Evolutionary conservation across 1,140 invertebrate species (phyloP).

Genomic region (Cydia fagiglandana): DNA sequence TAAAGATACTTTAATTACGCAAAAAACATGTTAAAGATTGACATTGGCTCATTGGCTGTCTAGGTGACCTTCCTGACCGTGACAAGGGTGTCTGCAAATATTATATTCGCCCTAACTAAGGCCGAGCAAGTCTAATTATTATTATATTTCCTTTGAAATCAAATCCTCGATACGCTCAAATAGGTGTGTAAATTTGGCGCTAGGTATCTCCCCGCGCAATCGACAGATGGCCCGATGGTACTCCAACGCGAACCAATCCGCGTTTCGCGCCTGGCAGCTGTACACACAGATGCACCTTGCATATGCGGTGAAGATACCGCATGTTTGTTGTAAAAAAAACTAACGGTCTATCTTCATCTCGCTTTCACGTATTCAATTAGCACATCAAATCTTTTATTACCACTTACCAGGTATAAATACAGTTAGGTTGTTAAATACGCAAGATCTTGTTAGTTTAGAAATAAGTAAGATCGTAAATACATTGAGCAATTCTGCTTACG

Average conservation of each 20-base stretch:
- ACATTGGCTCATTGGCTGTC: conserved; percentile 8
- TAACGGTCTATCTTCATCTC: not conserved
- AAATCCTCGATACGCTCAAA: not conserved
- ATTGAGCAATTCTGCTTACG: too few species aligned
- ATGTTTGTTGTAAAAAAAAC: not conserved
- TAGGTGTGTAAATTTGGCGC: not conserved
- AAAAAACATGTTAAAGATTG: not conserved
- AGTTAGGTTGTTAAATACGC: too few species aligned
- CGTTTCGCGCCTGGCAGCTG: not conserved
- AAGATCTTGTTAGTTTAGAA: too few species aligned
- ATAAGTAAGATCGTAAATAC: too few species aligned
- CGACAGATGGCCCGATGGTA: conserved; percentile 6
- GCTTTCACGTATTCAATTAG: not conserved
- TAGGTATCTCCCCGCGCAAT: conserved; percentile 23
- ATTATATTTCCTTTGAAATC: not conserved
- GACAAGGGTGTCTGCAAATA: not conserved
- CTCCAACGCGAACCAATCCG: not conserved
- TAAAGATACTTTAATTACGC: not conserved
- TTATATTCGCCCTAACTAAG: not conserved
- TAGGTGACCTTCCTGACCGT: not conserved
- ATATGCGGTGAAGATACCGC: not conserved
- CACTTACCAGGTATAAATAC: not conserved
- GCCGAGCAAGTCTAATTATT: not conserved
- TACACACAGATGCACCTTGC: conserved; percentile 21
- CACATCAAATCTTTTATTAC: not conserved